phyloP scores from a whole-genome alignment of 2,888 invertebrate species.

The Ophion obscuratus region DNA sequence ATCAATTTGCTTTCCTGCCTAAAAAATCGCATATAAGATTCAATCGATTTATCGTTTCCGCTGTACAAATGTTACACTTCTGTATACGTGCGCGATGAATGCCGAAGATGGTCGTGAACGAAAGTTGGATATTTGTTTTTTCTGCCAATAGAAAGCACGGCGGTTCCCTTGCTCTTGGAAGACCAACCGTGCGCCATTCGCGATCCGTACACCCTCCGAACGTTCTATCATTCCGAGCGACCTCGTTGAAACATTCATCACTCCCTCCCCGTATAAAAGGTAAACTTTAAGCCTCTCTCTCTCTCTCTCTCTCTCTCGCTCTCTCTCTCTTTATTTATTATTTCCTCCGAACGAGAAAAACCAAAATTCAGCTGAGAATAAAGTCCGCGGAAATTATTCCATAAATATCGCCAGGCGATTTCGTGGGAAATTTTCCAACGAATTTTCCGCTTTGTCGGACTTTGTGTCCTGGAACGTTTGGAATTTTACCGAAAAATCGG shows the following conservation, averaged over 20 bases:
- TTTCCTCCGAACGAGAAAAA: background rate
- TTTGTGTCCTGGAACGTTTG: background rate
- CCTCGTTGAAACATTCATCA: conserved; percentile 76
- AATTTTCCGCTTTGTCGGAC: conserved; percentile 23
- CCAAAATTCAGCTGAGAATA: conserved; percentile 14
- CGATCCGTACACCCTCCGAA: conserved; percentile 70
- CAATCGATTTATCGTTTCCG: conserved; percentile 18
- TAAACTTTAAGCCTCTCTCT: conserved; percentile 48
- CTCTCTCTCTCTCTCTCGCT: too few relatives aligned
- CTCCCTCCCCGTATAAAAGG: conserved; percentile 43
- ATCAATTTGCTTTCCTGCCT: background rate
- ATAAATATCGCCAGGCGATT: conserved; percentile 11
- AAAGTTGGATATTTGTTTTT: conserved; percentile 33
- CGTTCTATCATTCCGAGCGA: conserved; percentile 74
- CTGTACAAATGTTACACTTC: conserved; percentile 11
- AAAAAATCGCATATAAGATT: conserved; percentile 3
- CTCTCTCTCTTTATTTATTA: background rate
- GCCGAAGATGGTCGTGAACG: too few relatives aligned
- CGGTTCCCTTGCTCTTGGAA: conserved; percentile 19
- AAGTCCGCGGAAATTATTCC: conserved; percentile 2
- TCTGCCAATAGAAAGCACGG: conserved; percentile 20
- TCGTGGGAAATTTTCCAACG: conserved; percentile 5
- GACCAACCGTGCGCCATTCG: conserved; percentile 31
- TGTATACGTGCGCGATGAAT: background rate
- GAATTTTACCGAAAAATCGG: conserved; percentile 22